Evolutionary conservation across 2,797 vertebrate species (phyloP).

Genomic region (Manis javanica): DNA sequence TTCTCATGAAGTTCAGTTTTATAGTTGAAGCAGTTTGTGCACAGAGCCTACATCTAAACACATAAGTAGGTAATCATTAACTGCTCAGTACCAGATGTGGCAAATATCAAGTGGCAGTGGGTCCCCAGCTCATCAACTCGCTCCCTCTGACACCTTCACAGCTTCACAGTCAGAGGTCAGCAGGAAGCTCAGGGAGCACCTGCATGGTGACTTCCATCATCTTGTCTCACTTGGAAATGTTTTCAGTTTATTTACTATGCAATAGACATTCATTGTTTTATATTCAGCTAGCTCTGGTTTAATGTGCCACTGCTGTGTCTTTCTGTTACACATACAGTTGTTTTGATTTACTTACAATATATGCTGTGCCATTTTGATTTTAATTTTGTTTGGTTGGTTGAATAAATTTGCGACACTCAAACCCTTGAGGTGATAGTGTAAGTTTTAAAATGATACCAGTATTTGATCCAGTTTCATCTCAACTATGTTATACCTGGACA

Average conservation of each 20-base stretch:
- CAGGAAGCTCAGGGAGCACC: slow-evolving; percentile 86
- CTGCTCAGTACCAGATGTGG: slow-evolving; percentile 86
- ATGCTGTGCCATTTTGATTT: slow-evolving; percentile 90
- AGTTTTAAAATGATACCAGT: slow-evolving; percentile 87
- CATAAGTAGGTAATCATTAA: slow-evolving; percentile 59
- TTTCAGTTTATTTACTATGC: slow-evolving; percentile 95
- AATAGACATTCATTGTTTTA: slow-evolving; percentile 90
- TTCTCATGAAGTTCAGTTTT: slow-evolving; percentile 30
- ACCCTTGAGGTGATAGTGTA: slow-evolving; percentile 87
- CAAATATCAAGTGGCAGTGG: slow-evolving; percentile 86
- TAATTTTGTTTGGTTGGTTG: slow-evolving; percentile 88
- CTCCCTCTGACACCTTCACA: slow-evolving; percentile 82
- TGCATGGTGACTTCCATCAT: slow-evolving; percentile 85
- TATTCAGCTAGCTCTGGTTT: slow-evolving; percentile 87
- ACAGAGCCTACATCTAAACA: slow-evolving; percentile 76
- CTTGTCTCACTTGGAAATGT: slow-evolving; percentile 86
- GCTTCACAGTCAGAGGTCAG: slow-evolving; percentile 87
- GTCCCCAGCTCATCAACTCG: slow-evolving; percentile 83
- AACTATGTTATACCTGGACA: slow-evolving; percentile 88
- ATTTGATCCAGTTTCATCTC: slow-evolving; percentile 91
- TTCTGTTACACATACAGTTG: slow-evolving; percentile 87
- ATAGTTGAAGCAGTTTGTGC: slow-evolving; percentile 77
- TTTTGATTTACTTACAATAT: slow-evolving; percentile 85
- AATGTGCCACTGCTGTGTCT: slow-evolving; percentile 90
- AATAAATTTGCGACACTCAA: slow-evolving; percentile 91